phyloP scores from a whole-genome alignment of 1,140 invertebrate species.

The Latrodectus geometricus region DNA sequence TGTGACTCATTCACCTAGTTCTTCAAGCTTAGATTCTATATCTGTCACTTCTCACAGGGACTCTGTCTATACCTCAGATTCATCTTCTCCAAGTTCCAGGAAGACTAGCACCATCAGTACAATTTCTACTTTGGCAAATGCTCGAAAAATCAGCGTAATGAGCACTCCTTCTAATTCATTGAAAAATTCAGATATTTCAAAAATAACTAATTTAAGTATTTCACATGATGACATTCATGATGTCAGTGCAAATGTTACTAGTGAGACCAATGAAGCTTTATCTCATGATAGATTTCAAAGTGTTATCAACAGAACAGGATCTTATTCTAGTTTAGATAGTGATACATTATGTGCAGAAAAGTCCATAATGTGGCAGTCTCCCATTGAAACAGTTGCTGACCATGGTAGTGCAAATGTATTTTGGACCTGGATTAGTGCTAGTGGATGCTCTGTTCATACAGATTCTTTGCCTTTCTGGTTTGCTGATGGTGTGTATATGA shows the following conservation, averaged over 20 bases:
- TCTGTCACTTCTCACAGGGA: slow-evolving; percentile 32
- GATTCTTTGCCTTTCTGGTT: slow-evolving; percentile 82
- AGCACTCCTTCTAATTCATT: not conserved
- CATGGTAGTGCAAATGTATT: slow-evolving; percentile 61
- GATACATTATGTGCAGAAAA: slow-evolving; percentile 4
- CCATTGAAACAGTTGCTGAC: slow-evolving; percentile 10
- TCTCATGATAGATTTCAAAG: not conserved
- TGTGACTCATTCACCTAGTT: slow-evolving; percentile 25
- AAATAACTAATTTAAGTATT: not conserved
- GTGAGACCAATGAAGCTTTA: not conserved
- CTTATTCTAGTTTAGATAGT: slow-evolving; percentile 43
- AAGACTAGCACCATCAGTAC: slow-evolving; percentile 30
- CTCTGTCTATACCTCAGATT: slow-evolving; percentile 34
- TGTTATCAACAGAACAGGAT: slow-evolving; percentile 20
- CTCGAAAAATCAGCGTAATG: slow-evolving; percentile 25
- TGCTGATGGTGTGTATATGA: slow-evolving; percentile 46
- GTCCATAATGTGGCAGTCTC: slow-evolving; percentile 1
- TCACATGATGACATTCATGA: not conserved
- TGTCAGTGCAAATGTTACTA: not conserved
- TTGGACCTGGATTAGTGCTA: slow-evolving; percentile 83
- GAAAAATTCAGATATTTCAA: not conserved
- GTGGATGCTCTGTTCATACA: slow-evolving; percentile 80
- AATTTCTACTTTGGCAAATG: slow-evolving; percentile 17
- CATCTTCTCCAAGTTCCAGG: slow-evolving; percentile 31
- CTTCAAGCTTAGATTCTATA: slow-evolving; percentile 50